Evolutionary conservation across 2,888 invertebrate genomes (phyloP).

Genomic region (Metallyticus violacea): DNA sequence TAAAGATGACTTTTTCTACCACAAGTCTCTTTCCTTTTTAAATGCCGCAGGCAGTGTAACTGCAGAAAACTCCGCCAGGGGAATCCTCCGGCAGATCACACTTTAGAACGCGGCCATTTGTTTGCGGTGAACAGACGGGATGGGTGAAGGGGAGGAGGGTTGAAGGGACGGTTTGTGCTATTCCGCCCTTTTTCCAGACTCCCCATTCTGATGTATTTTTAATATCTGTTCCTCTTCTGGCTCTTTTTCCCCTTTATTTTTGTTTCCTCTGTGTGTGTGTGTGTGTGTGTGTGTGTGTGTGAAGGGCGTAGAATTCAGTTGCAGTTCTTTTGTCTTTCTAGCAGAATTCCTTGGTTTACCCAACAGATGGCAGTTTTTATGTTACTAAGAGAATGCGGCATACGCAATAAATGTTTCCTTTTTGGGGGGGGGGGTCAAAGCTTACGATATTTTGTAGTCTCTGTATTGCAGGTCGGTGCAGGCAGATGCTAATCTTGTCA

Average conservation of each 20-base stretch:
- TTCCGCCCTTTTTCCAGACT: neutral
- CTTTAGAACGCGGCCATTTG: neutral
- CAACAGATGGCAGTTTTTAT: neutral
- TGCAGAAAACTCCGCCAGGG: neutral
- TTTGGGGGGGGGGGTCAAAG: no score
- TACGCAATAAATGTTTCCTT: neutral
- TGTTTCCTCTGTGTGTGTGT: neutral
- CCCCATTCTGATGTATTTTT: slow-evolving; percentile 1
- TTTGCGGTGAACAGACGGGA: no score
- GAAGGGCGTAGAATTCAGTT: neutral
- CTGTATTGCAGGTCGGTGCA: no score
- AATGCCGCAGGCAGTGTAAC: neutral
- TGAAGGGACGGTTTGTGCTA: no score
- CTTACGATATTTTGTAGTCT: no score
- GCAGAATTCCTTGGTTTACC: neutral
- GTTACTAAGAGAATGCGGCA: neutral
- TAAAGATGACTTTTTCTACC: neutral
- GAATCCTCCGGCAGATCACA: neutral
- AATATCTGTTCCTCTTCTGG: neutral
- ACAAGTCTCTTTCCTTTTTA: neutral
- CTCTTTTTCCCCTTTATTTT: neutral
- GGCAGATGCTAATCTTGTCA: no score
- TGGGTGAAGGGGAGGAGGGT: no score
- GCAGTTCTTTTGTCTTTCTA: neutral
- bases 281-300: neutral